phyloP scores from a whole-genome alignment of 1,140 invertebrate genomes.

The Bilobella aurantiaca region DNA sequence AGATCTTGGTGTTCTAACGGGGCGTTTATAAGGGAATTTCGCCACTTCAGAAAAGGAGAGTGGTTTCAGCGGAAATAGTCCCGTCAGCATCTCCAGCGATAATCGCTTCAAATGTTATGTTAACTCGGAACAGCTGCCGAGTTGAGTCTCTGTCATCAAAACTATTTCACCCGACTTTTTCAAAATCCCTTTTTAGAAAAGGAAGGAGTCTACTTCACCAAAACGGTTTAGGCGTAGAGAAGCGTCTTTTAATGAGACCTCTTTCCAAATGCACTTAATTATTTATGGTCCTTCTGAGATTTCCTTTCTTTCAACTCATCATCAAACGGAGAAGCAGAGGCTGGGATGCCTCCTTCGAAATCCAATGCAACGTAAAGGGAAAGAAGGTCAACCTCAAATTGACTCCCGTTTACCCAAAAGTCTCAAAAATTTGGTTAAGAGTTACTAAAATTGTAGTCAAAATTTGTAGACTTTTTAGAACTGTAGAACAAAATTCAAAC shows the following conservation, averaged over 20 bases:
- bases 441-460: too few relatives aligned
- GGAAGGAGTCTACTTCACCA: neutral
- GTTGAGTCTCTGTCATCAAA: constrained; percentile 34
- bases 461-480: too few relatives aligned
- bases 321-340: neutral
- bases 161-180: constrained; percentile 21
- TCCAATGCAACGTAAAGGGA: neutral
- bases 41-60: too few relatives aligned
- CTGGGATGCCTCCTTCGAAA: neutral
- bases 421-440: too few relatives aligned
- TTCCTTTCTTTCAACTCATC: constrained; percentile 1
- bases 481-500: too few relatives aligned
- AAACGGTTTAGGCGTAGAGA: neutral
- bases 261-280: neutral
- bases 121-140: constrained; percentile 35
- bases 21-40: too few relatives aligned
- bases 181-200: neutral
- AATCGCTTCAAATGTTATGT: constrained; percentile 36
- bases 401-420: too few relatives aligned
- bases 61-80: constrained; percentile 34
- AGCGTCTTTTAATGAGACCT: neutral
- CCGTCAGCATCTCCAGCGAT: constrained; percentile 35
- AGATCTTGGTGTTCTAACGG: too few relatives aligned
- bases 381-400: too few relatives aligned
- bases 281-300: neutral